Percentiles rank a stretch among this genome's conserved stretches.
phyloP scores from a whole-genome alignment of 2,888 invertebrate species.

The Sminthurinus aureus region DNA sequence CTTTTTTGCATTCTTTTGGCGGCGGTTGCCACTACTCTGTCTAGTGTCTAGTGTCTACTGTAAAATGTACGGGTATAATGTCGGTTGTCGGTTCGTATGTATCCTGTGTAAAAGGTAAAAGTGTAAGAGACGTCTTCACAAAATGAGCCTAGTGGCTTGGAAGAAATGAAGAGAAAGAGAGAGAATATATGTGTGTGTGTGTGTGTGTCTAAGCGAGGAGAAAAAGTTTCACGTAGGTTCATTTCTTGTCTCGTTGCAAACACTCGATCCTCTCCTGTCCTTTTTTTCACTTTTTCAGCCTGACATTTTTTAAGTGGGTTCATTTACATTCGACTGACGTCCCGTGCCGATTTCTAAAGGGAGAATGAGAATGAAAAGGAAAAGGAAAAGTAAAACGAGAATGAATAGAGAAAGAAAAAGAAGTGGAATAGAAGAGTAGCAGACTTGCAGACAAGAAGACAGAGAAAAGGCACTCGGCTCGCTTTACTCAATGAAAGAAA shows the following conservation, averaged over 20 bases:
- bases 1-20: too few species aligned
- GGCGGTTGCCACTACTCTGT: too few species aligned
- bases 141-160: background rate
- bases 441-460: background rate
- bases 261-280: slow-evolving; percentile 6
- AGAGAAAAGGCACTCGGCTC: background rate
- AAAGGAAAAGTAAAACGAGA: background rate
- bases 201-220: too few species aligned
- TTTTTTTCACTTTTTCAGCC: slow-evolving; percentile 27
- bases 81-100: too few species aligned
- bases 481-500: background rate
- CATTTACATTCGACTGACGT: slow-evolving; percentile 51
- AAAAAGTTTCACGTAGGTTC: slow-evolving; percentile 10
- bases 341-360: slow-evolving; percentile 53
- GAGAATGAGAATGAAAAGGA: slow-evolving; percentile 11
- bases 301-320: slow-evolving; percentile 50
- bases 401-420: too few species aligned
- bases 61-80: too few species aligned
- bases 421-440: too few species aligned
- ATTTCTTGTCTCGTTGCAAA: slow-evolving; percentile 19
- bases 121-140: background rate
- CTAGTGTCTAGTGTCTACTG: too few species aligned
- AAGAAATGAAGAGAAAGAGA: background rate
- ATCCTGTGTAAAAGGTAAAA: background rate
- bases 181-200: background rate